These are phyloP conservation scores for Drepana falcataria DNA, from an alignment of 2,888 invertebrate genomes.

Conservation along the genomic window DNA sequence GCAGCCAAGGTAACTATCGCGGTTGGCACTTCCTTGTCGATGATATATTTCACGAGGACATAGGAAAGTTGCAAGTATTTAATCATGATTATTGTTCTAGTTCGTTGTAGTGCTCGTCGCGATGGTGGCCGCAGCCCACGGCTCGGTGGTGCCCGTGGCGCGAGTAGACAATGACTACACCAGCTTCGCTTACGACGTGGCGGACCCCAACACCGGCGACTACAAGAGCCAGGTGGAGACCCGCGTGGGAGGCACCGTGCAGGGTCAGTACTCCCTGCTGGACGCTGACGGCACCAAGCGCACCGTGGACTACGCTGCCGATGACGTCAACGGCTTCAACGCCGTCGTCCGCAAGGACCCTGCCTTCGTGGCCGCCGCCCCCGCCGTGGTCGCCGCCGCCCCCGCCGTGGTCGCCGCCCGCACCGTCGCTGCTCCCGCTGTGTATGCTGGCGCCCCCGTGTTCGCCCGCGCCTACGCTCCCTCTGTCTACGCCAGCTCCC, in stretches of 20 bases:
- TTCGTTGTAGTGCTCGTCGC: slow-evolving; percentile 54
- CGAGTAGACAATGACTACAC: slow-evolving; percentile 51
- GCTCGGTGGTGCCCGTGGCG: slow-evolving; percentile 51
- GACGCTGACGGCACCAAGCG: slow-evolving; percentile 62
- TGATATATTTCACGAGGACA: too few species aligned
- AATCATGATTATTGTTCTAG: slow-evolving; percentile 28
- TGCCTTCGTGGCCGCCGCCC: slow-evolving; percentile 33
- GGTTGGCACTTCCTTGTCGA: neutral
- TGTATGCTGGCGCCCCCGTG: slow-evolving; percentile 21
- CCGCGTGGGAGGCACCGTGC: slow-evolving; percentile 58
- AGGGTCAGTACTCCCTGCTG: slow-evolving; percentile 58
- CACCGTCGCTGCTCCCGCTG: slow-evolving; percentile 20
- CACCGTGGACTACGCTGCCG: slow-evolving; percentile 64
- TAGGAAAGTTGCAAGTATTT: neutral
- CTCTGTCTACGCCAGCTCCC: slow-evolving; percentile 15
- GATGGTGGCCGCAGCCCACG: slow-evolving; percentile 48
- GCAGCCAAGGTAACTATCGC: slow-evolving; percentile 49
- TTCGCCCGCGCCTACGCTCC: slow-evolving; percentile 25
- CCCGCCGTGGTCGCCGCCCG: slow-evolving; percentile 14
- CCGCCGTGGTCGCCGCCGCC: slow-evolving; percentile 31
- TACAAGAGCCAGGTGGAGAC: slow-evolving; percentile 58
- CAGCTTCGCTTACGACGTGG: slow-evolving; percentile 64
- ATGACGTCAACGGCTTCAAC: slow-evolving; percentile 57
- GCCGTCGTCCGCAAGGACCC: slow-evolving; percentile 63
- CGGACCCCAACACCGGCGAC: slow-evolving; percentile 65